Evolutionary conservation across 2,888 invertebrate species (phyloP), one percentile per base, ranked within the genome.

Genomic region (Melipona beecheii): DNA sequence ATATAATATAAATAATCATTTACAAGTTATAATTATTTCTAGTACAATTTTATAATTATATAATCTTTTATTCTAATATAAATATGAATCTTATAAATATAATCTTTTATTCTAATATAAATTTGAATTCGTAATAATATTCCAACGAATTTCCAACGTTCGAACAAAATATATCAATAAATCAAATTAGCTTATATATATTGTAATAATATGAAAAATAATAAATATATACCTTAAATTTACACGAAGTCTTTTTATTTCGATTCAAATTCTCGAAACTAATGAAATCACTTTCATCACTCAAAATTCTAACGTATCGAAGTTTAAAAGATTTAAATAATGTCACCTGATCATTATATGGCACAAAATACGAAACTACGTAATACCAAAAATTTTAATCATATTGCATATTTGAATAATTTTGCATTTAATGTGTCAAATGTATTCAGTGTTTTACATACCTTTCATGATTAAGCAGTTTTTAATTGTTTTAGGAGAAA

Each of bases 281-380:
- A 54, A 62, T 56, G 15, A 49, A 65, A 54, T 9, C 43, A 43
- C 43, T 43, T 43, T 43, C 31, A 50, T 49, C 6, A 56, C 17
- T 17, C 43, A 17, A 24, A 19, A 64, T 24, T 71, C 5, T n/a
- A 36, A 17, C 21, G 36, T n/a, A 17, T 21, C n/a, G 36, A 58
- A 52, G 15, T 66, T 43, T 0, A 2, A 50, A 65, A 65, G 24
- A 52, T 64, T 65, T 13, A 54, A 74, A 68, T n/a, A 43, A 27
- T 21, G 5, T 58, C 36, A 60, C 13, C 4, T 2, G 13, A 6
- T 27, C 17, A 13, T 62, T 11, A 3, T n/a, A 21, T 54, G 66
- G 43, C 78, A 54, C 74, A 43, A 62, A 17, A 62, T 74, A 68
- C 15, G 24, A 78, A 78, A 58, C 2, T 60, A 17, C 19, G 24